Evolutionary conservation across 2,888 invertebrate genomes (phyloP), one percentile per base, ranked within the genome.

Genomic region (Melinopterus prodromus): DNA sequence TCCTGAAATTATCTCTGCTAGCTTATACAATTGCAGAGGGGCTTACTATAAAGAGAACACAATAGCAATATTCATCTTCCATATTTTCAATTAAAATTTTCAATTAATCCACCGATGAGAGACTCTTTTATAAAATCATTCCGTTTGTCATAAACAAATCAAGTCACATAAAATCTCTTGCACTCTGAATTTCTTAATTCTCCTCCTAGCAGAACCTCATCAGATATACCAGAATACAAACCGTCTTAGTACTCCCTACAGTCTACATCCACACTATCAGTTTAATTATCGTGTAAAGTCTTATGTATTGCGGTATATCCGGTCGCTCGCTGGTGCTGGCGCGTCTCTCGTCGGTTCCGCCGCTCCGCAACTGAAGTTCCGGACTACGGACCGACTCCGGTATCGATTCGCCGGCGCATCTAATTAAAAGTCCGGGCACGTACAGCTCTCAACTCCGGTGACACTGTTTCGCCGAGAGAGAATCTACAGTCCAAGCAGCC

Each of bases 381-480:
- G 76, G 80, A 71, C 37, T 74, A 35, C 26, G 37, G n/a, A 37
- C n/a, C 70, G 79, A 72, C 83, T 84, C 83, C 82, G 82, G 86
- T 89, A 89, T 89, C 89, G 89, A 89, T 89, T 89, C 85, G 85
- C 85, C 85, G 82, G 86, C 88, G 89, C 89, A 88, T 88, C 89
- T 89, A 89, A 89, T 89, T 89, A 89, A 87, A 87, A 89, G 88
- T 88, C 89, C 86, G 85, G 85, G 88, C 89, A 89, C 89, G 89
- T 89, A 85, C 87, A 86, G 85, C 85, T 86, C 86, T 86, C 87
- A 88, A 89, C 88, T 89, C 89, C 89, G 88, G 89, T 89, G 89
- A 89, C 89, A 89, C 89, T 89, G 89, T 89, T 89, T 87, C 88
- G 35, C 35, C 36, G 74, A 74, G 74, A 37, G 74, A 53, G 53